Percentiles rank a stretch among this genome's conserved stretches.
Conservation (phyloP, 1,140 invertebrate species). For the Agrypnia vestita region DNA sequence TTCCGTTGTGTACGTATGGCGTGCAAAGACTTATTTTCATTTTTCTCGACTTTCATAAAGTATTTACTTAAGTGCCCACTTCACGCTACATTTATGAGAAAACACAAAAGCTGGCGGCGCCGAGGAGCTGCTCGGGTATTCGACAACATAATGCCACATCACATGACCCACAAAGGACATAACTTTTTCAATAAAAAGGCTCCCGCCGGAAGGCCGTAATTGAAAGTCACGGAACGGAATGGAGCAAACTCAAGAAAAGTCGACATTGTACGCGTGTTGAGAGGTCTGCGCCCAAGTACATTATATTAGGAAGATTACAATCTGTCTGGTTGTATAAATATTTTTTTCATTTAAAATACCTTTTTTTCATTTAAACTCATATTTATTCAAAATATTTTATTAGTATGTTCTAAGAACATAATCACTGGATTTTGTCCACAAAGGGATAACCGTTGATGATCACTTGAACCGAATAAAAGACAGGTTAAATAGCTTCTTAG, state of each 20-base stretch:
- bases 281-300: background rate
- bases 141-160: conserved; percentile 24
- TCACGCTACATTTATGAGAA: too few species aligned
- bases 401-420: too few species aligned
- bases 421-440: too few species aligned
- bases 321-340: too few species aligned
- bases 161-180: conserved; percentile 24
- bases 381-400: too few species aligned
- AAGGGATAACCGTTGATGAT: too few species aligned
- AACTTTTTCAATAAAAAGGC: conserved; percentile 39
- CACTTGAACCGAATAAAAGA: too few species aligned
- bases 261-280: background rate
- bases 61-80: too few species aligned
- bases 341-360: too few species aligned
- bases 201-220: conserved; percentile 2
- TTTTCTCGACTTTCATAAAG: background rate
- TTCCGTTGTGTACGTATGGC: background rate
- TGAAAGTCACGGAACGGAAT: conserved; percentile 12
- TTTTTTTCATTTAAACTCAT: too few species aligned
- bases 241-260: conserved; percentile 6
- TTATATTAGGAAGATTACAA: background rate
- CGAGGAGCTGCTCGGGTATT: background rate
- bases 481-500: too few species aligned
- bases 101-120: background rate
- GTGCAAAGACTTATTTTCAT: background rate